These are phyloP conservation scores for Passer montanus DNA, from an alignment of 2,113 vertebrate genomes.

Conservation along the genomic window DNA sequence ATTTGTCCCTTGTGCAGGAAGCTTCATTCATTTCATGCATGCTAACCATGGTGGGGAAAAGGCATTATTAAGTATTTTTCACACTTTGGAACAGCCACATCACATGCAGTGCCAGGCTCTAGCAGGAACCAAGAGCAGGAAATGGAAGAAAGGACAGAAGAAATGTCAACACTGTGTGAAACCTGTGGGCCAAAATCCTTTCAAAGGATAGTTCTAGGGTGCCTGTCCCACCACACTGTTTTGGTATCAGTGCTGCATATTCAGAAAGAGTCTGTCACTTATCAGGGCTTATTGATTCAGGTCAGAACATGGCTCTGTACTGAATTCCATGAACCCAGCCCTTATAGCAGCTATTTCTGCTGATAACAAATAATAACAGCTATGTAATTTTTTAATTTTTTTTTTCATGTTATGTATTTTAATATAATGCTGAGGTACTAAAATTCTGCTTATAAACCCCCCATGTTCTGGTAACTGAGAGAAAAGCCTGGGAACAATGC, in stretches of 20 bases:
- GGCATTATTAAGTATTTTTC: conserved; percentile 56
- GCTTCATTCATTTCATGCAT: conserved; percentile 48
- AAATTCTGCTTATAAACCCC: neutral
- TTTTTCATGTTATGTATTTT: neutral
- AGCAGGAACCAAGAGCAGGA: neutral
- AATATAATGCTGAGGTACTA: neutral
- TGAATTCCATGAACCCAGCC: neutral
- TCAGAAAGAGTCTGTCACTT: neutral
- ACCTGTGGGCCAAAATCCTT: neutral
- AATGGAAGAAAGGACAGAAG: neutral
- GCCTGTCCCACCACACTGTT: neutral
- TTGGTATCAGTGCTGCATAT: neutral
- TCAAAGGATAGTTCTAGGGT: neutral
- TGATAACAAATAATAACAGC: neutral
- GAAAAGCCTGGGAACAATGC: neutral
- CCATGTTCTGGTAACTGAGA: neutral
- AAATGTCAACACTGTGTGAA: neutral
- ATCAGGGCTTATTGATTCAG: neutral
- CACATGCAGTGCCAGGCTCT: neutral
- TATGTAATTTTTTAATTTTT: fast-evolving
- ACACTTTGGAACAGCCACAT: conserved; percentile 23
- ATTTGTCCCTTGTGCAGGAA: conserved; percentile 53
- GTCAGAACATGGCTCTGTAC: neutral
- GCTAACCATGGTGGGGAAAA: conserved; percentile 52
- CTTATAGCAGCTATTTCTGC: neutral